Evolutionary conservation across 2,797 vertebrate species (phyloP).

Genomic region (Coluber constrictor): DNA sequence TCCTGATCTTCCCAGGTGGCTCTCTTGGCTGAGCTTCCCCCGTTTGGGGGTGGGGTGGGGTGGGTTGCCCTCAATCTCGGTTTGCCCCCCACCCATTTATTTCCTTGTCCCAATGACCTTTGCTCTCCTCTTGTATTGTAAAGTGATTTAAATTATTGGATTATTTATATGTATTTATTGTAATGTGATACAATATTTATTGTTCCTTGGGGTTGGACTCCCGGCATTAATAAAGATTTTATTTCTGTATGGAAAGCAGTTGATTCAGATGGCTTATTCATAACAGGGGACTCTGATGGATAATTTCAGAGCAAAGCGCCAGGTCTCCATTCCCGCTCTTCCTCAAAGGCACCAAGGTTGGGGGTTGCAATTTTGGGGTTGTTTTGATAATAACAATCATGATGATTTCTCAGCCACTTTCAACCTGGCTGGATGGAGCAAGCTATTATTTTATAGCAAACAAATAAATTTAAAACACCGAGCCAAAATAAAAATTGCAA

Average conservation of each 20-base stretch:
- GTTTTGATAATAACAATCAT: background rate
- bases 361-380: background rate
- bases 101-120: background rate
- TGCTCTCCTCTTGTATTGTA: background rate
- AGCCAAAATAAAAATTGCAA: background rate
- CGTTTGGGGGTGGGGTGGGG: background rate
- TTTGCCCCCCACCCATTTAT: background rate
- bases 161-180: background rate
- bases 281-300: rapidly evolving
- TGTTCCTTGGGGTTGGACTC: background rate
- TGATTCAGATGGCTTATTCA: background rate
- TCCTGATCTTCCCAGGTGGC: background rate
- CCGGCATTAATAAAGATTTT: background rate
- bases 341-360: background rate
- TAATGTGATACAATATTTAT: background rate
- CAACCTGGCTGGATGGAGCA: background rate
- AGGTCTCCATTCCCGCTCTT: background rate
- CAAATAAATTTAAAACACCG: background rate
- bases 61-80: background rate
- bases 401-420: background rate
- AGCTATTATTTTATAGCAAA: background rate
- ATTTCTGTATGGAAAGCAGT: background rate
- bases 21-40: background rate
- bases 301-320: background rate
- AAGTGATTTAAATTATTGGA: background rate